Base-by-base conservation (phyloP, 2,888 invertebrate genomes). In the Drosophila melanosoma region DNA sequence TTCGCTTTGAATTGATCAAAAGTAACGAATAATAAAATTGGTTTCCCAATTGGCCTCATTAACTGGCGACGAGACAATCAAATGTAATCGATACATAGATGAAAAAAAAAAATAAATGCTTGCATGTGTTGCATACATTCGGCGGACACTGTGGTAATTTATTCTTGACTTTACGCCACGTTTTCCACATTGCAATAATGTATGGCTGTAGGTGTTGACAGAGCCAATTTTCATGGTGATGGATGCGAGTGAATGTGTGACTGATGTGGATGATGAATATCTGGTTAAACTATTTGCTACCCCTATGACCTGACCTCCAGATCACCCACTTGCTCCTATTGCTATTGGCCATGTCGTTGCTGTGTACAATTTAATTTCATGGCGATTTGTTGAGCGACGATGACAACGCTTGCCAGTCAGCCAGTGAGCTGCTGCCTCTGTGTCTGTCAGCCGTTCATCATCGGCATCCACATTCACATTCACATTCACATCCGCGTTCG, bases 261-360 rank as follows among this genome's bases (percentile, higher is more conserved):
- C 67, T 70, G 66, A 58, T 76, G 84, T 45, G 63, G 77, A 78
- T 87, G 87, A 90, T 89, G 83, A 83, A 90, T 90, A 74, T 82
- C 77, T 77, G 88, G 81, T 83, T 86, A 90, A 87, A 87, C 88
- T 90, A 90, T 90, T 90, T 86, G 89, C 83, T 60, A 56, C 63
- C 42, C 29, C 64, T 61, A 48, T 64, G 8, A 5, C 3, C 36
- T 64, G 8, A 5, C 3, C 36, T 23, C 45, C 23, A 10, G 17
- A 8, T 12, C 38, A 12, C 8, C 1, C 7, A 20, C 32, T 23
- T 57, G 40, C 29, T 32, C 40, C 57, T 42, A 40, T 23, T 33
- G 32, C 53, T 61, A 58, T 61, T 73, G 77, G 48, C 52, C 66
- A 59, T 74, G 76, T 72, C 71, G 64, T 52, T 74, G 61, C 32